Base-by-base conservation (phyloP, 2,888 invertebrate genomes). In the Magallana nippona region DNA sequence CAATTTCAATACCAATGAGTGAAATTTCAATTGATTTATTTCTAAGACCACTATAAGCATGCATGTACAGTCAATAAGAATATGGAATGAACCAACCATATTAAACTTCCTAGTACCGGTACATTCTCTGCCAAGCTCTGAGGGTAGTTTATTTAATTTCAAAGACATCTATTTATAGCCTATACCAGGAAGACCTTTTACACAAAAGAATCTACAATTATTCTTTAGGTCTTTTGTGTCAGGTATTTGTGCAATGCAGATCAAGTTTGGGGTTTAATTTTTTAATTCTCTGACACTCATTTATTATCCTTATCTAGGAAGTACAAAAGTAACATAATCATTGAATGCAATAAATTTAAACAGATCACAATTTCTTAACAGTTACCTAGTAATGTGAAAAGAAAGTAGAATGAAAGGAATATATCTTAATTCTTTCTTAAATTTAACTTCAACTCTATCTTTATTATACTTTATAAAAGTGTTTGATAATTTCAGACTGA, bases 101-200 rank as follows among this genome's bases (percentile, higher is more conserved):
- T 71, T 27, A 71, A 71, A 71, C 71, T 71, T 71, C 71, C 71
- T 71, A 71, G 71, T 71, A n/a, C n/a, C n/a, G n/a, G n/a, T n/a
- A 71, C 8, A 63, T 15, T 32, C n/a, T 22, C 22, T 27, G 27
- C 13, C 27, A 71, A 22, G 15, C 71, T 71, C 15, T 2, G 13
- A 32, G 17, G 10, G 22, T 22, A 32, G 13, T 22, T 71, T 22
- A 32, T 22, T 71, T 71, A 27, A 22, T 71, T 71, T 71, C 71
- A 71, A 71, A 71, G 71, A 71, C 22, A 27, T 71, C 71, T 71
- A 71, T 71, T 15, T 71, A 27, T 71, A 71, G 71, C 0, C 11
- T 13, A 22, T 71, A 71, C 71, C 71, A 71, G 71, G 71, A 71
- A 71, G 71, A 63, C 1, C 11, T 71, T 27, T 15, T 27, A 22